Base-by-base conservation (phyloP, 2,113 vertebrate genomes). In the Lophochroa leadbeateri region DNA sequence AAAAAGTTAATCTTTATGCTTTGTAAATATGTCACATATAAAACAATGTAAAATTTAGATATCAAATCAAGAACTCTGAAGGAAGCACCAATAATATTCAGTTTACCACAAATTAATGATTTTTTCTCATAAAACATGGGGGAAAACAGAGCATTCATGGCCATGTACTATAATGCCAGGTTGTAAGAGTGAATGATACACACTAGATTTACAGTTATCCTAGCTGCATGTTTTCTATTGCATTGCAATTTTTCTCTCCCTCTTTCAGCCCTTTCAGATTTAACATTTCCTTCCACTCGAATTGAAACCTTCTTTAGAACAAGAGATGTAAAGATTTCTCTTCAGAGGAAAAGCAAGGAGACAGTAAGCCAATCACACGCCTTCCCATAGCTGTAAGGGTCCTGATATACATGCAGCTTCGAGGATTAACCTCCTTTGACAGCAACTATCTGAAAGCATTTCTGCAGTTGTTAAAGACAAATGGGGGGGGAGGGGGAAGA, bases 11-110 rank as follows among this genome's bases (percentile, higher is more conserved):
- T 9, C 13, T n/a, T 77, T 37, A 9, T 1, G 7, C 39, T 70
- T 50, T 2, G 5, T 60, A 93, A 88, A 64, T 43, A 15, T 0
- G 0, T n/a, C 1, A 0, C 5, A 3, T 2, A 27, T 0, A 44
- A 3, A 65, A 17, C 16, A 64, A 43, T 13, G 24, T 6, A 82
- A 76, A 90, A 76, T 33, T 20, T 17, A n/a, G 35, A 8, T 3
- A 47, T 19, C 27, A 69, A 43, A 58, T 7, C 1, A 0, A 88
- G 17, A 78, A 41, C n/a, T 17, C 25, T 69, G 46, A 85, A 65
- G 44, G 21, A 86, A 69, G 19, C 18, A 19, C 71, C 18, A 72
- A 1, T 7, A 24, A 46, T 6, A 39, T 6, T 75, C 44, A 64
- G 1, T 67, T 67, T 60, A n/a, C 27, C 67, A 82, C 8, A 88